A percentile compares a stretch with the other conserved stretches of the same genome.
Conservation (phyloP, 2,113 vertebrate species). For the Channa argus region DNA sequence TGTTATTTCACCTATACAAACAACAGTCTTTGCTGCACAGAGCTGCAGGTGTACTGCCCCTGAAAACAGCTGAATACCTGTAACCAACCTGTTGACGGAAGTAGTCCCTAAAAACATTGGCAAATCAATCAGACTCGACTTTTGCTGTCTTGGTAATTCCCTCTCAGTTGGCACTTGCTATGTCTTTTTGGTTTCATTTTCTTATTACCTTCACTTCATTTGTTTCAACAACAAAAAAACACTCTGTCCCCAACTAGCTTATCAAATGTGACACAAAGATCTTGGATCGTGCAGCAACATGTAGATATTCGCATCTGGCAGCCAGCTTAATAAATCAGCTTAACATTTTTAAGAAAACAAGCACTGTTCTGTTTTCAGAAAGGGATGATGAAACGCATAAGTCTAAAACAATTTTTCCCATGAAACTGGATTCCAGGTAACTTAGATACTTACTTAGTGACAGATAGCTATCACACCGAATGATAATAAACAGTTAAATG, state of each 20-base stretch:
- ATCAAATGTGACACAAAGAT: background rate
- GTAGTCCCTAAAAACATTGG: no score
- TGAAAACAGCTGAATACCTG: conserved; percentile 4
- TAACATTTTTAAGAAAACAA: background rate
- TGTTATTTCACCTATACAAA: background rate
- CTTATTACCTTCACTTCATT: background rate
- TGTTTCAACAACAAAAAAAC: background rate
- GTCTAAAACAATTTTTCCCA: background rate
- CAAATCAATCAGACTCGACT: no score
- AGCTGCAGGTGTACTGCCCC: background rate
- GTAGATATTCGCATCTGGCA: background rate
- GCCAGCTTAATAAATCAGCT: background rate
- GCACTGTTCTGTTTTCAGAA: background rate
- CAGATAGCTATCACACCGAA: no score
- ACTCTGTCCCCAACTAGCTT: background rate
- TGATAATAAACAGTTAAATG: no score
- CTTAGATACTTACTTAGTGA: no score
- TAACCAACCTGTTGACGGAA: no score
- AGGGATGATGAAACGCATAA: background rate
- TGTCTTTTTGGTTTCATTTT: background rate
- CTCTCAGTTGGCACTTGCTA: background rate
- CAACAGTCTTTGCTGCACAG: background rate
- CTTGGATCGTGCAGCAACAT: background rate
- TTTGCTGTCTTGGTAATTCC: no score
- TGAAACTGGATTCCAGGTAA: background rate